Conservation (phyloP, 2,113 vertebrate genomes). For the Mionectes macconnelli region DNA sequence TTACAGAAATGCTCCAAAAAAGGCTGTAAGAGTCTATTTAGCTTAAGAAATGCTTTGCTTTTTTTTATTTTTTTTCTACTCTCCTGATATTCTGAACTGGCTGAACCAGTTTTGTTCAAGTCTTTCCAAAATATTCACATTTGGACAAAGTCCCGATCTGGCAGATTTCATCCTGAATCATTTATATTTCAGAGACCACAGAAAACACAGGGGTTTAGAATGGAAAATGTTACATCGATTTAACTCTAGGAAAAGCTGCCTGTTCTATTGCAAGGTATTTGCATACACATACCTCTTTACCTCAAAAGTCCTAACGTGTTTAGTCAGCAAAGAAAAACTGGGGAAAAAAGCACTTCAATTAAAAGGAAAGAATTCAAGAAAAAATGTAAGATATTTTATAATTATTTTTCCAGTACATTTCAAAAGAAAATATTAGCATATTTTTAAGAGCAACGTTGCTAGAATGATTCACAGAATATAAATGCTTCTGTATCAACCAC, state of each 20-base stretch:
- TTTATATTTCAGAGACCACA: slow-evolving; percentile 47
- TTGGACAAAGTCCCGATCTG: neutral
- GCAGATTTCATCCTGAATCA: slow-evolving; percentile 54
- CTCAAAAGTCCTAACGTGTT: slow-evolving; percentile 9
- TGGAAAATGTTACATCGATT: slow-evolving; percentile 13
- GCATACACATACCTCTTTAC: neutral
- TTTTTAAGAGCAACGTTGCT: slow-evolving; percentile 8
- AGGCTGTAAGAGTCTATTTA: neutral
- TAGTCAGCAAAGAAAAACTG: slow-evolving; percentile 22
- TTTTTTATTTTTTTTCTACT: neutral
- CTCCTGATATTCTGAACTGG: slow-evolving; percentile 7
- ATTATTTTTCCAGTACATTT: slow-evolving; percentile 36
- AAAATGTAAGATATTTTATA: slow-evolving; percentile 30
- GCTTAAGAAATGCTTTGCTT: neutral
- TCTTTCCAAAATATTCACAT: slow-evolving; percentile 36
- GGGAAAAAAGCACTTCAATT: neutral
- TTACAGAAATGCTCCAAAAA: neutral
- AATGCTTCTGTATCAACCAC: neutral
- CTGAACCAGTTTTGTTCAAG: slow-evolving; percentile 25
- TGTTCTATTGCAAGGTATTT: neutral
- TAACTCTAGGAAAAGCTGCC: slow-evolving; percentile 20
- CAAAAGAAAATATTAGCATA: slow-evolving; percentile 59
- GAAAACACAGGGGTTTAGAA: slow-evolving; percentile 30
- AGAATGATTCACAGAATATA: neutral
- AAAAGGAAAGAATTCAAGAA: slow-evolving; percentile 21